phyloP scores from a whole-genome alignment of 2,888 invertebrate species.

The Cantharis rustica region DNA sequence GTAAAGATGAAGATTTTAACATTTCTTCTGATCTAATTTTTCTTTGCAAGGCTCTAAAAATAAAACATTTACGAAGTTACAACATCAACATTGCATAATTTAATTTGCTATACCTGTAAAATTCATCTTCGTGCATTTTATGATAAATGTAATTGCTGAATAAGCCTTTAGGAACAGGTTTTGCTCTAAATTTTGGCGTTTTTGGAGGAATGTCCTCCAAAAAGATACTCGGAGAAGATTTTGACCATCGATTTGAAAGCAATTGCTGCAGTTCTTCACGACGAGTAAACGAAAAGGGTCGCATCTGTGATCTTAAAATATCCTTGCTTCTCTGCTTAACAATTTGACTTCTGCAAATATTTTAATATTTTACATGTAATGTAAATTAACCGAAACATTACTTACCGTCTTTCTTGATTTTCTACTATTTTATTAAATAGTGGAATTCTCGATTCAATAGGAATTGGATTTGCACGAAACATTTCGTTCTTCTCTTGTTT shows the following conservation, averaged over 20 bases:
- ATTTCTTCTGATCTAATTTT: slow-evolving; percentile 73
- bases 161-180: slow-evolving; percentile 71
- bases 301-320: slow-evolving; percentile 66
- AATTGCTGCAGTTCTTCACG: slow-evolving; percentile 61
- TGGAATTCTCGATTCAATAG: slow-evolving; percentile 72
- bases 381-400: background rate
- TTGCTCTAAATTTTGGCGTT: slow-evolving; percentile 65
- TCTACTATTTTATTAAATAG: slow-evolving; percentile 73
- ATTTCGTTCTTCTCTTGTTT: slow-evolving; percentile 57
- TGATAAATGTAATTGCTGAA: slow-evolving; percentile 74
- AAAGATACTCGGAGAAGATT: slow-evolving; percentile 53
- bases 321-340: slow-evolving; percentile 66
- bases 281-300: slow-evolving; percentile 68
- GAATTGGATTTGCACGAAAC: slow-evolving; percentile 67
- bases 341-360: slow-evolving; percentile 60
- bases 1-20: slow-evolving; percentile 67
- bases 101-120: slow-evolving; percentile 63
- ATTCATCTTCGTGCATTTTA: slow-evolving; percentile 73
- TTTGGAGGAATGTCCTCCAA: slow-evolving; percentile 53
- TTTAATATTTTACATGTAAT: background rate
- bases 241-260: slow-evolving; percentile 49
- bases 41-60: slow-evolving; percentile 64
- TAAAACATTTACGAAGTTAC: background rate
- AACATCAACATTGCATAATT: background rate
- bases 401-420: slow-evolving; percentile 72